Evolutionary conservation across 2,113 vertebrate species (phyloP).

Genomic region (Malurus melanocephalus): DNA sequence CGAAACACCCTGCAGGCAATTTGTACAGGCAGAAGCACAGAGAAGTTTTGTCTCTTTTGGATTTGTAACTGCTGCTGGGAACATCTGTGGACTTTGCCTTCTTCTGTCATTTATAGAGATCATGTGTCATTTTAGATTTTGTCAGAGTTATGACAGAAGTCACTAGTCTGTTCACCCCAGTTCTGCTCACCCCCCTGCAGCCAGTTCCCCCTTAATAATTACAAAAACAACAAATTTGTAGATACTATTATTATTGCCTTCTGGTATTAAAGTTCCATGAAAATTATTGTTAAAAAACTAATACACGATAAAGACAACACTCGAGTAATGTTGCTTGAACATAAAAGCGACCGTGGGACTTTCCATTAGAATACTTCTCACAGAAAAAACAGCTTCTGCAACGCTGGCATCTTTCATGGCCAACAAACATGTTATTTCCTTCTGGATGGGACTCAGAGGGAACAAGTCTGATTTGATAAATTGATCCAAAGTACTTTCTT

Average conservation of each 20-base stretch:
- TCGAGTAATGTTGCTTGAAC: background rate
- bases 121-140: conserved; percentile 42
- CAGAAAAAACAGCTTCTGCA: background rate
- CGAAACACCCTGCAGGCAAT: conserved; percentile 37
- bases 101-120: conserved; percentile 27
- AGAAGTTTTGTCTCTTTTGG: conserved; percentile 49
- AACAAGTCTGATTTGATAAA: background rate
- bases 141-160: background rate
- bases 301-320: background rate
- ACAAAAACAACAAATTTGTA: background rate
- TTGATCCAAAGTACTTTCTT: background rate
- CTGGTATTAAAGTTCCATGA: background rate
- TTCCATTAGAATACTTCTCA: background rate
- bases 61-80: conserved; percentile 33
- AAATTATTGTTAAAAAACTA: background rate
- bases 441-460: background rate
- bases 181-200: background rate
- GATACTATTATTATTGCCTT: background rate
- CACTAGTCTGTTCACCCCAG: background rate
- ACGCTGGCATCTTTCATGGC: background rate
- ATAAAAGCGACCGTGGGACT: background rate
- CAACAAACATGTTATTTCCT: background rate
- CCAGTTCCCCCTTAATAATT: background rate
- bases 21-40: conserved; percentile 43
- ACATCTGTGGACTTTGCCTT: conserved; percentile 29